Evolutionary conservation across 1,140 invertebrate species (phyloP), one percentile per base, ranked within the genome.

Genomic region (Radopholus similis): DNA sequence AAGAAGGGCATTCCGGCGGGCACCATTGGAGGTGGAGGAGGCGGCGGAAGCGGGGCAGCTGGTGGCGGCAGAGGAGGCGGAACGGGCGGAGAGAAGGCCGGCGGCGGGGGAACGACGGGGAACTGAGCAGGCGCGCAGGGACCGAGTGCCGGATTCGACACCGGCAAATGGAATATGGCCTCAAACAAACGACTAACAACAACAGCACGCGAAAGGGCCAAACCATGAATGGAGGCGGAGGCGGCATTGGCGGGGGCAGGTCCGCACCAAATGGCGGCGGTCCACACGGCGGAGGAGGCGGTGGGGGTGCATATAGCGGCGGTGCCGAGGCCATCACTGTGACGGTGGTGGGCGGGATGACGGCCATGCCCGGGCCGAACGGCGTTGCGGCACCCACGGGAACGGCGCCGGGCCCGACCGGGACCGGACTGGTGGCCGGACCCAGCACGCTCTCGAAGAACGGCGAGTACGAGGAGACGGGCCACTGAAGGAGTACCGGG

Each of bases 141-240:
- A n/a, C n/a, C n/a, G n/a, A n/a, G n/a, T n/a, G n/a, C n/a, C n/a
- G n/a, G n/a, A n/a, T n/a, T n/a, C n/a, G n/a, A n/a, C n/a, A n/a
- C n/a, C n/a, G n/a, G n/a, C n/a, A n/a, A n/a, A n/a, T n/a, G 30
- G 8, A 21, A 30, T 13, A 34, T 6, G 8, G 66, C 23, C 37
- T 21, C 18, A 18, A 51, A 18, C 32, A 37, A 18, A 0, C 0
- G 21, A 44, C 21, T n/a, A n/a, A n/a, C n/a, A n/a, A n/a, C n/a
- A n/a, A n/a, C n/a, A n/a, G n/a, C n/a, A n/a, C n/a, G n/a, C n/a
- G n/a, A n/a, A n/a, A n/a, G n/a, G n/a, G n/a, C n/a, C n/a, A n/a
- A n/a, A 38, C 6, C 54, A 51, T 42, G n/a, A 60, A 26, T 37
- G 60, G 64, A 5, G 65, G 65, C 18, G 60, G 60, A 6, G 65